phyloP scores from a whole-genome alignment of 2,888 invertebrate species.

The Rhorus exstirpatorius region DNA sequence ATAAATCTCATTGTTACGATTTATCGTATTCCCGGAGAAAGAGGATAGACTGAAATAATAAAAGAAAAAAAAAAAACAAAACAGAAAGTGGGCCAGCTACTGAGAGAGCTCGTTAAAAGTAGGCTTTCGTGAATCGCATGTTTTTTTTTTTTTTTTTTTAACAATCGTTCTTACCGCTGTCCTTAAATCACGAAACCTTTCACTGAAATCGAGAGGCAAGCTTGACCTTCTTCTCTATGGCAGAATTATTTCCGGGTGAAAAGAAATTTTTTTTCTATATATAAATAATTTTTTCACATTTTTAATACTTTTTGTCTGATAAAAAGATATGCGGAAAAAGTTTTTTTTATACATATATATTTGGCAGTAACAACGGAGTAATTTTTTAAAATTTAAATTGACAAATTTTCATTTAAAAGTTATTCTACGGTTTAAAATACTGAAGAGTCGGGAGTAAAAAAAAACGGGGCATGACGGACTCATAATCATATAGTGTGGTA shows the following conservation, averaged over 20 bases:
- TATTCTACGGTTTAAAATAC: background rate
- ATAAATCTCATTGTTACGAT: slow-evolving; percentile 11
- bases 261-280: background rate
- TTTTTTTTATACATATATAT: no score
- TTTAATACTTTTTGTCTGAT: background rate
- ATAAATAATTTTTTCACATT: background rate
- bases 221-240: slow-evolving; percentile 13
- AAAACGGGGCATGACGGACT: slow-evolving; percentile 12
- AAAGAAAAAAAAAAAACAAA: slow-evolving; percentile 65
- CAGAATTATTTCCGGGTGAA: background rate
- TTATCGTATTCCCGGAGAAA: slow-evolving; percentile 47
- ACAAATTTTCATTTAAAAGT: no score
- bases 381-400: background rate
- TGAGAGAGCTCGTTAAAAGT: slow-evolving; percentile 73
- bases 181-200: slow-evolving; percentile 31
- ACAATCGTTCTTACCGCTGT: slow-evolving; percentile 7
- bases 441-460: background rate
- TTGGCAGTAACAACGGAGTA: background rate
- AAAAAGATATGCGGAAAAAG: background rate
- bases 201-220: background rate
- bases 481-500: slow-evolving; percentile 10
- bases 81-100: slow-evolving; percentile 77
- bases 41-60: slow-evolving; percentile 29
- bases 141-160: slow-evolving; percentile 14
- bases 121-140: slow-evolving; percentile 64